Evolutionary conservation across 2,113 vertebrate species (phyloP).

Genomic region (Chlorodrepanis virens): DNA sequence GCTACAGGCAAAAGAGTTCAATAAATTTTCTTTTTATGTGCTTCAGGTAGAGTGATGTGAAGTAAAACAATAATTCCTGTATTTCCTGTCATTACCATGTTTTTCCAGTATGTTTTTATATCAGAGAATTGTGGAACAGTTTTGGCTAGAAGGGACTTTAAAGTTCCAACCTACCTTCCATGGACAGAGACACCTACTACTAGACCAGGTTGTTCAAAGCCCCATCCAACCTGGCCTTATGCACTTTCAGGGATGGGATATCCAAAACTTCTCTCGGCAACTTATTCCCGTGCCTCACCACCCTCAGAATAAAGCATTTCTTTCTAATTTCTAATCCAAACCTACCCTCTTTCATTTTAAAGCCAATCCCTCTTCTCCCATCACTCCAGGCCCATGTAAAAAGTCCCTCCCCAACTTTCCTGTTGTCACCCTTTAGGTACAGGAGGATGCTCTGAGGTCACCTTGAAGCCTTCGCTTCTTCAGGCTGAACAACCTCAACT

Average conservation of each 20-base stretch:
- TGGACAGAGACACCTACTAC: background rate
- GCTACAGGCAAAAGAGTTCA: background rate
- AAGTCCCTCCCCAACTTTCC: background rate
- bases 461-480: background rate
- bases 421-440: background rate
- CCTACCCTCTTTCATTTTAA: background rate
- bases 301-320: background rate
- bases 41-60: background rate
- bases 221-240: background rate
- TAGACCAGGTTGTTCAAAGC: background rate
- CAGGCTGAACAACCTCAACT: background rate
- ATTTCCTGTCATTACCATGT: background rate
- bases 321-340: background rate
- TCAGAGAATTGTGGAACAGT: background rate
- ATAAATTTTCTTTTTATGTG: background rate
- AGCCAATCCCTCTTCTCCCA: background rate
- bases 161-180: background rate
- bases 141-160: background rate
- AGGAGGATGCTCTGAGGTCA: background rate
- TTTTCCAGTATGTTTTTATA: background rate
- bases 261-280: background rate
- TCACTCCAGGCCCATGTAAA: background rate
- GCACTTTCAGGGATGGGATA: background rate
- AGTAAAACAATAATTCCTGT: background rate
- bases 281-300: background rate